Evolutionary conservation across 2,888 invertebrate species (phyloP).

Genomic region (Cataglyphis livida): DNA sequence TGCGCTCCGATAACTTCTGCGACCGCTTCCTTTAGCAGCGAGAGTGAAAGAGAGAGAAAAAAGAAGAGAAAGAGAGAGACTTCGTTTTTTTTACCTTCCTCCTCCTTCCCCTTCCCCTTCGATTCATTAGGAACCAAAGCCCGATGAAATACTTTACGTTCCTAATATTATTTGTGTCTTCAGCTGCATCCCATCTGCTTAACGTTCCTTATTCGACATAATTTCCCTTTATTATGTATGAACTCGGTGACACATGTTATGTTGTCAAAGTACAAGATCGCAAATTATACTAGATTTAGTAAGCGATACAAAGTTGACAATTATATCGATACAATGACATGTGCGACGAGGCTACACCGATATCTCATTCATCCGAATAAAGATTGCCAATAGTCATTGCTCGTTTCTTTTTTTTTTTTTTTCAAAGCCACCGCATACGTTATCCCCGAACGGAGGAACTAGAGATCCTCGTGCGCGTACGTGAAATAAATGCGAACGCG

Average conservation of each 20-base stretch:
- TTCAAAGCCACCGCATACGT: background rate
- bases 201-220: constrained; percentile 1
- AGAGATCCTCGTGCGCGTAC: background rate
- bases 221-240: background rate
- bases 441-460: background rate
- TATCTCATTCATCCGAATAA: background rate
- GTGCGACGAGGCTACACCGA: no score
- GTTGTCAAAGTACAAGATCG: background rate
- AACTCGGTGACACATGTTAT: background rate
- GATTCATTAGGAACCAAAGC: constrained; percentile 71
- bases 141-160: constrained; percentile 61
- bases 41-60: constrained; percentile 60
- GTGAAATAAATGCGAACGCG: constrained; percentile 19
- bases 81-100: constrained; percentile 64
- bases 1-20: constrained; percentile 74
- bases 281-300: background rate
- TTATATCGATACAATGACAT: background rate
- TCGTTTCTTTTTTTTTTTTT: background rate
- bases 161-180: constrained; percentile 35
- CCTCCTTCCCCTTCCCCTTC: constrained; percentile 59
- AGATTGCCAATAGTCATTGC: background rate
- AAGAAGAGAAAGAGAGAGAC: constrained; percentile 62
- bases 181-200: constrained; percentile 38
- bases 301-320: background rate
- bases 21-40: constrained; percentile 72